Percentiles rank a stretch among this genome's conserved stretches.
Evolutionary conservation across 2,888 invertebrate genomes (phyloP).

Genomic region (Ceramica pisi): DNA sequence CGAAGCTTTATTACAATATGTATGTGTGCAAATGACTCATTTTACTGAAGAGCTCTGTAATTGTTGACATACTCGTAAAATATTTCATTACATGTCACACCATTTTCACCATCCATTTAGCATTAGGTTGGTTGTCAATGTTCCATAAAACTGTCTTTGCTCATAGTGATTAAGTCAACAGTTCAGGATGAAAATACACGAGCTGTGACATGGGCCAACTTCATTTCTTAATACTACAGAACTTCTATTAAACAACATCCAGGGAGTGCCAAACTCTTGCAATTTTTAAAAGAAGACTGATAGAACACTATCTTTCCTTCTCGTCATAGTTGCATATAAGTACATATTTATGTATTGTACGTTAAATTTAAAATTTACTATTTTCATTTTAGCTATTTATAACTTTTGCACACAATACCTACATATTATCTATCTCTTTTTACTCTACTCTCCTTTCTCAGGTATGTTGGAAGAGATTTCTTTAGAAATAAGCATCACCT

Average conservation of each 20-base stretch:
- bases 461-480: too few relatives aligned
- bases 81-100: conserved; percentile 31
- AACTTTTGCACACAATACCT: too few relatives aligned
- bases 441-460: too few relatives aligned
- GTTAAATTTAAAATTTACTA: too few relatives aligned
- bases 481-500: too few relatives aligned
- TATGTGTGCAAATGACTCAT: conserved; percentile 53
- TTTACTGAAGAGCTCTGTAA: conserved; percentile 30
- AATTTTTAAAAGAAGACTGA: too few relatives aligned
- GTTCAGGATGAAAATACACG: neutral
- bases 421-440: too few relatives aligned
- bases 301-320: too few relatives aligned
- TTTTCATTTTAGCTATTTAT: too few relatives aligned
- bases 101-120: conserved; percentile 36
- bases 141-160: neutral
- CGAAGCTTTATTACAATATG: conserved; percentile 54
- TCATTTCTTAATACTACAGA: neutral
- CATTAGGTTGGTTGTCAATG: conserved; percentile 3
- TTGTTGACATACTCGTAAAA: conserved; percentile 42
- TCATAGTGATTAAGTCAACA: neutral
- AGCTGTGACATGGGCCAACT: neutral
- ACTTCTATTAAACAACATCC: neutral
- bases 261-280: too few relatives aligned
- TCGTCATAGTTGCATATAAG: too few relatives aligned
- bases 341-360: too few relatives aligned